A percentile compares a stretch with the other conserved stretches of the same genome.
Evolutionary conservation across 1,140 invertebrate genomes (phyloP).

Genomic region (Drosophila neocordata): DNA sequence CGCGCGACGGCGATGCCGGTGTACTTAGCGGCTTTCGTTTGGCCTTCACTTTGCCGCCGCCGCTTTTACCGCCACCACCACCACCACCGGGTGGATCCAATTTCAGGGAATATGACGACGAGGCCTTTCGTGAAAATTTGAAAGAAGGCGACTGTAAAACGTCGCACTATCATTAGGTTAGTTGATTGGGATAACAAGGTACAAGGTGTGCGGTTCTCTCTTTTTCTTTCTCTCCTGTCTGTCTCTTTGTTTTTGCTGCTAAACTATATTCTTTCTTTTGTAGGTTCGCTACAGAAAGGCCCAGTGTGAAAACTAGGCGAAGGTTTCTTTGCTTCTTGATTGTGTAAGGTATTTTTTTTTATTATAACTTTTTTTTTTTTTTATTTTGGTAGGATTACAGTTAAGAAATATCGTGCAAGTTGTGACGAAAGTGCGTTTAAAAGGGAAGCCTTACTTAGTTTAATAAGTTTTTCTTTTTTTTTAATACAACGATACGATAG

Average conservation of each 20-base stretch:
- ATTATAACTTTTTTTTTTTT: not conserved
- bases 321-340: not conserved
- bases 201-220: slow-evolving; percentile 81
- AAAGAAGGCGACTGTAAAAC: slow-evolving; percentile 96
- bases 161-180: slow-evolving; percentile 85
- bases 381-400: not conserved
- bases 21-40: slow-evolving; percentile 95
- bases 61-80: slow-evolving; percentile 5
- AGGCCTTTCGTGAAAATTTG: slow-evolving; percentile 98
- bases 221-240: slow-evolving; percentile 34
- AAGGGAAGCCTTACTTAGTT: not conserved
- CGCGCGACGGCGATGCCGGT: slow-evolving; percentile 95
- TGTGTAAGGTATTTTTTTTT: too few species aligned
- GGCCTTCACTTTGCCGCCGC: slow-evolving; percentile 92
- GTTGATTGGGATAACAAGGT: slow-evolving; percentile 83
- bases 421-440: not conserved
- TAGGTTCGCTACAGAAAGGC: not conserved
- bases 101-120: slow-evolving; percentile 97
- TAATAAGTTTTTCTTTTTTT: not conserved
- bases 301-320: not conserved
- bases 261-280: slow-evolving; percentile 19
- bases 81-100: slow-evolving; percentile 89
- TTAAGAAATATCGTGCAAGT: not conserved
- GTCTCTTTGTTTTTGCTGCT: slow-evolving; percentile 30
- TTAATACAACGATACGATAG: not conserved